These are phyloP conservation scores for Rotaria sp. DNA, from an alignment of 2,888 invertebrate genomes.

Conservation along the genomic window DNA sequence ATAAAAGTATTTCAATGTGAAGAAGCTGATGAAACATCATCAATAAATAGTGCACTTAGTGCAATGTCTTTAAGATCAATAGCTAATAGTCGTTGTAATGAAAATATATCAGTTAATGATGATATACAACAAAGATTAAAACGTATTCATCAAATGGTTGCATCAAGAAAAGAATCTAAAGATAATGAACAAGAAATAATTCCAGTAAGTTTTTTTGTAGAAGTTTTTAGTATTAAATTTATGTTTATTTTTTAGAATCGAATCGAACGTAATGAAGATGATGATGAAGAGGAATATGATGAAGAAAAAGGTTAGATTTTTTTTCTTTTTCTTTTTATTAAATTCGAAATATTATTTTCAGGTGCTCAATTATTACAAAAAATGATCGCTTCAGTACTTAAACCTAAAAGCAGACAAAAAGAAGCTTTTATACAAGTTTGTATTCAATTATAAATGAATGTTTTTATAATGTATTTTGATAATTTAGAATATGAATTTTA, in stretches of 20 bases:
- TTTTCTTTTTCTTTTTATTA: neutral
- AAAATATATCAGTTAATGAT: neutral
- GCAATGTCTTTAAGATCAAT: neutral
- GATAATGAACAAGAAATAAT: neutral
- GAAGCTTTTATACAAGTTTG: conserved; percentile 3
- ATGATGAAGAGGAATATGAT: conserved; percentile 29
- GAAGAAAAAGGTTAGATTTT: neutral
- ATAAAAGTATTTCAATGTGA: conserved; percentile 22
- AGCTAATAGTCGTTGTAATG: neutral
- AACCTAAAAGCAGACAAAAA: conserved; percentile 20
- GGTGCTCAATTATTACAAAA: conserved; percentile 24
- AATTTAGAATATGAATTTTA: neutral
- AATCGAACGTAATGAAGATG: neutral
- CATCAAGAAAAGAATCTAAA: neutral
- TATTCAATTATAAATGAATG: neutral
- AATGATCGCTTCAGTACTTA: conserved; percentile 7
- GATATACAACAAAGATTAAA: conserved; percentile 10
- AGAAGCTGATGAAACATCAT: conserved; percentile 22
- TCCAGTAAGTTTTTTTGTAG: neutral
- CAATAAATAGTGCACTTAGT: neutral
- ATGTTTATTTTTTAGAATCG: neutral
- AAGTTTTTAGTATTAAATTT: neutral
- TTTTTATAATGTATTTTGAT: neutral
- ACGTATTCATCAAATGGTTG: neutral
- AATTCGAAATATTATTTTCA: neutral